Percentiles rank a stretch among this genome's conserved stretches.
These are phyloP conservation scores for Drosophila ohnishii DNA, from an alignment of 1,140 invertebrate species.

Conservation along the genomic window DNA sequence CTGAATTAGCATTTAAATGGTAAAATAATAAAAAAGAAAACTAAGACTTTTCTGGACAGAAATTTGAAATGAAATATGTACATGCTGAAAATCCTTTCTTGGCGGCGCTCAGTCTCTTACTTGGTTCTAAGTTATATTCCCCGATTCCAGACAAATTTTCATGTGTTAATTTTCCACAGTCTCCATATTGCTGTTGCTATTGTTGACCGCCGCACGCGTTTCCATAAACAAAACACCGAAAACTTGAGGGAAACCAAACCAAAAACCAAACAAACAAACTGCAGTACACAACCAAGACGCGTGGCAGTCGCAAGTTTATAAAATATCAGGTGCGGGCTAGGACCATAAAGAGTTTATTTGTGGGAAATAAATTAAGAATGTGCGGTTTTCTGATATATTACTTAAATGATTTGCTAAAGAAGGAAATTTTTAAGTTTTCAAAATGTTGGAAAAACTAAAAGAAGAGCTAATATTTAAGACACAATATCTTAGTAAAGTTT, in stretches of 20 bases:
- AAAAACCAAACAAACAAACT: constrained; percentile 58
- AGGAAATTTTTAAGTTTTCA: neutral
- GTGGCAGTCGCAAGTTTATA: constrained; percentile 42
- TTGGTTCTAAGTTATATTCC: constrained; percentile 12
- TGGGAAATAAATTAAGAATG: neutral
- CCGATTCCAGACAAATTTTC: constrained; percentile 22
- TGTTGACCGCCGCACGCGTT: constrained; percentile 78
- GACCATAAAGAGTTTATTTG: too few relatives aligned
- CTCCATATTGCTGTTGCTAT: constrained; percentile 52
- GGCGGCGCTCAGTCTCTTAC: neutral
- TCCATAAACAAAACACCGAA: constrained; percentile 69
- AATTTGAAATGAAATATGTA: neutral
- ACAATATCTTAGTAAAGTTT: too few relatives aligned
- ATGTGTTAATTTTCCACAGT: constrained; percentile 35
- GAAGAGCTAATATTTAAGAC: neutral
- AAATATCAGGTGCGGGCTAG: constrained; percentile 35
- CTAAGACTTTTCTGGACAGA: neutral
- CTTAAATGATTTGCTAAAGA: neutral
- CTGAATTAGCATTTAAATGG: constrained; percentile 49
- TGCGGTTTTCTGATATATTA: neutral
- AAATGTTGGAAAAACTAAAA: neutral
- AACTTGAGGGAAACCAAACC: constrained; percentile 55
- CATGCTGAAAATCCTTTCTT: neutral
- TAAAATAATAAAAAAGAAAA: neutral
- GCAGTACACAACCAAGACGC: constrained; percentile 49